A percentile compares a stretch with the other conserved stretches of the same genome.
phyloP scores from a whole-genome alignment of 1,140 invertebrate species.

The Papilio polyxenes region DNA sequence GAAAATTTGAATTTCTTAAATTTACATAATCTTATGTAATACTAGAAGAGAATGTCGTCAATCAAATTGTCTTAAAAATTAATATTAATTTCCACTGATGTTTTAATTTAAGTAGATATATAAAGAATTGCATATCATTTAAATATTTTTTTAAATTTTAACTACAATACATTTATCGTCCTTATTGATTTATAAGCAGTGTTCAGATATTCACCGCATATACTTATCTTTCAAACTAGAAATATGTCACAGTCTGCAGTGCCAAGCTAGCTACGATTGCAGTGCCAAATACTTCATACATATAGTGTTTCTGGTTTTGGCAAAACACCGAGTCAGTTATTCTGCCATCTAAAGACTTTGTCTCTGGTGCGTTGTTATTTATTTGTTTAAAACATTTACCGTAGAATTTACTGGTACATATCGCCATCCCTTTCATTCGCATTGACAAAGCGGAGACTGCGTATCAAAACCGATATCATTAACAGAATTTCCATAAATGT shows the following conservation, averaged over 20 bases:
- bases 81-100: neutral
- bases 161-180: neutral
- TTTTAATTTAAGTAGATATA: neutral
- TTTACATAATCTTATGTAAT: neutral
- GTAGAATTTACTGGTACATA: neutral
- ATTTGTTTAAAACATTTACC: neutral
- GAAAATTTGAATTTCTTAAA: neutral
- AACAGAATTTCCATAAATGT: constrained; percentile 11
- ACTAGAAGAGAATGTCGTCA: neutral
- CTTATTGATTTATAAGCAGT: neutral
- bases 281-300: neutral
- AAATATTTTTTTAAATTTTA: neutral
- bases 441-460: neutral
- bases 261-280: neutral
- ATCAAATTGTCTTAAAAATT: neutral
- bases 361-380: neutral
- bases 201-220: neutral
- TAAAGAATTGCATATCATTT: neutral
- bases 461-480: constrained; percentile 1
- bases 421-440: no score
- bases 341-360: neutral
- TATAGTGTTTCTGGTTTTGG: constrained; percentile 1
- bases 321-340: constrained; percentile 10
- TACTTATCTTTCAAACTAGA: neutral
- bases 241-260: neutral